A percentile compares a stretch with the other conserved stretches of the same genome.
These are phyloP conservation scores for Chelonia mydas DNA, from an alignment of 2,797 vertebrate species.

Conservation along the genomic window DNA sequence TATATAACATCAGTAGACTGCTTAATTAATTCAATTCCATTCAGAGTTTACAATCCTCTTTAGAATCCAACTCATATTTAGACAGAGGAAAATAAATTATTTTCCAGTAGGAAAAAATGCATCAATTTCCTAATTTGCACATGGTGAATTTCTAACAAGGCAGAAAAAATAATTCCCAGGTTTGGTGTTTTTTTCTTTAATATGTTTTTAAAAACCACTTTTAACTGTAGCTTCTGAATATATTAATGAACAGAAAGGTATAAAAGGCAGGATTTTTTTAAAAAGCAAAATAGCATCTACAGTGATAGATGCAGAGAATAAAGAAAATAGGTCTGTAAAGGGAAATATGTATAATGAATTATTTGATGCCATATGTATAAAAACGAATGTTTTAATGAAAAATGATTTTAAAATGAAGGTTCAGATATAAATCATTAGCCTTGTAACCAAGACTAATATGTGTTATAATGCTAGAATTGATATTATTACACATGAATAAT, in stretches of 20 bases:
- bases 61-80: constrained; percentile 58
- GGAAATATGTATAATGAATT: constrained; percentile 65
- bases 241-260: constrained; percentile 60
- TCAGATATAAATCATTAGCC: constrained; percentile 72
- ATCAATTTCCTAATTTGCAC: constrained; percentile 27
- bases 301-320: constrained; percentile 63
- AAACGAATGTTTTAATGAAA: constrained; percentile 70
- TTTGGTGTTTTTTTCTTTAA: not conserved
- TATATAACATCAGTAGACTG: constrained; percentile 31
- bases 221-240: constrained; percentile 40
- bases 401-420: constrained; percentile 70
- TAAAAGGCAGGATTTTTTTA: constrained; percentile 49
- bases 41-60: constrained; percentile 43
- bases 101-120: constrained; percentile 13
- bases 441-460: constrained; percentile 65
- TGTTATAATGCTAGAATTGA: constrained; percentile 65
- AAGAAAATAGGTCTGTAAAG: constrained; percentile 76
- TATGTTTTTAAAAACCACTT: constrained; percentile 10
- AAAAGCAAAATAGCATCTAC: constrained; percentile 41
- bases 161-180: not conserved
- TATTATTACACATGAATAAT: constrained; percentile 70
- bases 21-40: constrained; percentile 65
- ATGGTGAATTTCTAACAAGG: not conserved
- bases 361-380: constrained; percentile 64
- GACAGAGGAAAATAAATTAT: constrained; percentile 32